A percentile compares a stretch with the other conserved stretches of the same genome.
Evolutionary conservation across 2,113 vertebrate species (phyloP).

Genomic region (Cyprinodon tularosa): DNA sequence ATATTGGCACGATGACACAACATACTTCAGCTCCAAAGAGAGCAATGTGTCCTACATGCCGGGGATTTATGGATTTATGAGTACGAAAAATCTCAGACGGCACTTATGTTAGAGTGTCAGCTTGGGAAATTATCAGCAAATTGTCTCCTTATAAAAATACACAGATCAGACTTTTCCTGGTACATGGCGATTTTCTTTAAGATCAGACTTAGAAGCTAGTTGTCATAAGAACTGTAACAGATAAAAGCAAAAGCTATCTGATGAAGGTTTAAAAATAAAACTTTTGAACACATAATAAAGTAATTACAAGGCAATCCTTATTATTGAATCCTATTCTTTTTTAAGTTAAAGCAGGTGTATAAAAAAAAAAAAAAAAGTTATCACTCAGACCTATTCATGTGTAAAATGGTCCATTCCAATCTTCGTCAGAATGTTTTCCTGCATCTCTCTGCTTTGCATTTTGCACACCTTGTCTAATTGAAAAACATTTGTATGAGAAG

Average conservation of each 20-base stretch:
- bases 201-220: not conserved
- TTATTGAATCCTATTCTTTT: not conserved
- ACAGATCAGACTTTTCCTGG: not conserved
- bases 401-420: not conserved
- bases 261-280: too few species aligned
- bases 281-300: not conserved
- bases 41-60: not conserved
- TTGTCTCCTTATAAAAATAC: not conserved
- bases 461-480: not conserved
- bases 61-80: not conserved
- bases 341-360: too few species aligned
- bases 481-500: conserved; percentile 20
- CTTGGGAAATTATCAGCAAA: not conserved
- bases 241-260: too few species aligned
- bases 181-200: not conserved
- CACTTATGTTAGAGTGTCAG: not conserved
- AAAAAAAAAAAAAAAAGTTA: not conserved
- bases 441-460: not conserved
- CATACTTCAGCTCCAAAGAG: conserved; percentile 7
- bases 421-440: not conserved
- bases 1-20: not conserved
- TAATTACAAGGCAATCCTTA: not conserved
- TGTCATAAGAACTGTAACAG: not conserved
- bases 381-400: not conserved
- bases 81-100: not conserved